Evolutionary conservation across 2,113 vertebrate species (phyloP), one percentile per base, ranked within the genome.

Genomic region (Phocoena sinus): DNA sequence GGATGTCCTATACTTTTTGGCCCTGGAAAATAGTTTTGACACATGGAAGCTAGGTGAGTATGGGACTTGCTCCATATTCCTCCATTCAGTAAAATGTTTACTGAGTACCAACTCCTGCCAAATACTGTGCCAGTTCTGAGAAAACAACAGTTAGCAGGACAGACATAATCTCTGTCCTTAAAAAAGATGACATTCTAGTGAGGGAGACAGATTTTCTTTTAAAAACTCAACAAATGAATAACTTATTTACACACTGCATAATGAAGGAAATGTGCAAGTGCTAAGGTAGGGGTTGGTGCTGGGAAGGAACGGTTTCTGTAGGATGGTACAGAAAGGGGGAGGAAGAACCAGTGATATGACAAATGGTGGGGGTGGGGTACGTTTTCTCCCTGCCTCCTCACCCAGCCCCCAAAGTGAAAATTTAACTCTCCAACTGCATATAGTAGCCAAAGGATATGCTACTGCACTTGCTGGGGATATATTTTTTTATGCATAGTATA

Each of bases 401-500:
- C 20, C 4, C 2, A 2, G 5, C 33, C 13, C 50, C 28, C 28
- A 73, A 62, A 87, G 53, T 44, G 67, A 82, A 85, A 33, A 82
- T 58, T 67, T 53, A 87, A 86, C 10, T 95, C 38, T 63, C 38
- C 58, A 94, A 18, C 28, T 41, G 23, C 13, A 58, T 58, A 65
- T 5, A 82, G 53, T 56, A 26, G 25, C 36, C 31, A 60, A 90
- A 84, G 44, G 87, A 80, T 26, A 80, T n/a, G 15, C 36, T 23
- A 91, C 6, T 90, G 8, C 50, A 36, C 7, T 87, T 68, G 38
- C 44, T 50, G 21, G 17, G 73, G 36, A 15, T 12, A 41, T 44
- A 62, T 88, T 97, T 97, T 97, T 97, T 71, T 31, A 73, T 23
- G 44, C 18, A 93, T 1, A 26, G 47, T 84, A 17, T 41, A 95